Conservation (phyloP, 2,888 invertebrate genomes). For the Lottia gigantea region DNA sequence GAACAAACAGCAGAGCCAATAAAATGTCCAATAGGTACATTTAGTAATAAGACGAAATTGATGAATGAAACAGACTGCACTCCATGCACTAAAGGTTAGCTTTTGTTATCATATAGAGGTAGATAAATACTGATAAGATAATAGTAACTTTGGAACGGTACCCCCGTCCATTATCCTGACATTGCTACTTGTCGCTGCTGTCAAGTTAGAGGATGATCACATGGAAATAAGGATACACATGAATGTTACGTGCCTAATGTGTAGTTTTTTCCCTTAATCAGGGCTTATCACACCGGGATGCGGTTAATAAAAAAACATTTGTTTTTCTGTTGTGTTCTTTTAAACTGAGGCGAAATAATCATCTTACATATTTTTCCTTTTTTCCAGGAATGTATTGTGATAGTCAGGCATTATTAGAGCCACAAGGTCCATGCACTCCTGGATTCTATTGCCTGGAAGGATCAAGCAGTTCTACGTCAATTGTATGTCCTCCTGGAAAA, state of each 20-base stretch:
- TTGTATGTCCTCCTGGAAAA: slow-evolving; percentile 57
- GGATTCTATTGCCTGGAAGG: slow-evolving; percentile 63
- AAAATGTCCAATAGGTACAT: slow-evolving; percentile 56
- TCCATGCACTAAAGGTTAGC: slow-evolving; percentile 51
- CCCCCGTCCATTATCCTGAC: not conserved
- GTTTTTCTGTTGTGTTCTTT: too few species aligned
- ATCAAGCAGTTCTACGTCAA: slow-evolving; percentile 44
- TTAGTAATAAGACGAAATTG: slow-evolving; percentile 56
- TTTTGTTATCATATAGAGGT: too few species aligned
- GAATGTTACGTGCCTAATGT: not conserved
- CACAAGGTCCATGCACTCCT: slow-evolving; percentile 52
- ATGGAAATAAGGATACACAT: too few species aligned
- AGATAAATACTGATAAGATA: too few species aligned
- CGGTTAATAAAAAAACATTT: too few species aligned
- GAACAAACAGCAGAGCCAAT: slow-evolving; percentile 55
- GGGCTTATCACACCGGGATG: too few species aligned
- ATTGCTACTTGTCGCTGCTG: not conserved
- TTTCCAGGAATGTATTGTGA: slow-evolving; percentile 58
- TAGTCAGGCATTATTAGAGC: slow-evolving; percentile 46
- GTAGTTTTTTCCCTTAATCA: too few species aligned
- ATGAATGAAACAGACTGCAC: slow-evolving; percentile 57
- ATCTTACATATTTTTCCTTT: too few species aligned
- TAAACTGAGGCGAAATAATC: too few species aligned
- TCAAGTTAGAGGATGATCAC: too few species aligned
- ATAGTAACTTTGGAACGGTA: too few species aligned